Evolutionary conservation across 2,888 invertebrate species (phyloP).

Genomic region (Caradrina kadenii): DNA sequence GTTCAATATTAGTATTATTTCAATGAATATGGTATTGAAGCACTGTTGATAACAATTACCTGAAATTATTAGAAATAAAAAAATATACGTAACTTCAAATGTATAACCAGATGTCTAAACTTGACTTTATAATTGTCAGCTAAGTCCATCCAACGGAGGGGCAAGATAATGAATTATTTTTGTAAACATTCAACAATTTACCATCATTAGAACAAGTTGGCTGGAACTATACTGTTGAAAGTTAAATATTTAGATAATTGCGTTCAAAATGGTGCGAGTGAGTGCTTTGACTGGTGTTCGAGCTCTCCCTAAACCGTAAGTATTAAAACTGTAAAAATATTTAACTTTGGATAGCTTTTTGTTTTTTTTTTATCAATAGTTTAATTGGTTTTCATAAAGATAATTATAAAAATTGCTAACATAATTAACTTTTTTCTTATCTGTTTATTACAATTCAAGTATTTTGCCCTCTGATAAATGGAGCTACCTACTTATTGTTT

Average conservation of each 20-base stretch:
- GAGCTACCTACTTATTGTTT: background rate
- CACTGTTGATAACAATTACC: too few relatives aligned
- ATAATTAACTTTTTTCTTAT: constrained; percentile 5
- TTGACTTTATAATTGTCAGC: background rate
- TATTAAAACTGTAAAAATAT: constrained; percentile 10
- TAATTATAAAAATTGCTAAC: background rate
- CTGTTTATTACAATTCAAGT: background rate
- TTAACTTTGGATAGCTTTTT: constrained; percentile 6
- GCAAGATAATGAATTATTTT: constrained; percentile 10
- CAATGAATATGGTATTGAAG: too few relatives aligned
- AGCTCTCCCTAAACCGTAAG: constrained; percentile 56
- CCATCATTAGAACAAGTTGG: background rate
- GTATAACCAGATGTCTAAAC: background rate
- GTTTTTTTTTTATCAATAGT: constrained; percentile 8
- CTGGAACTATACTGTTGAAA: background rate
- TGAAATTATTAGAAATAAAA: too few relatives aligned
- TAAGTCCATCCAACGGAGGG: constrained; percentile 4
- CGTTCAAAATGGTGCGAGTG: constrained; percentile 43
- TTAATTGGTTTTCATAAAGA: background rate
- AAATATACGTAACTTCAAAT: too few relatives aligned
- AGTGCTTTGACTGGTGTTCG: constrained; percentile 47
- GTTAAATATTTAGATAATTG: background rate
- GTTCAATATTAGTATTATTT: too few relatives aligned
- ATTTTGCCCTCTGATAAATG: background rate
- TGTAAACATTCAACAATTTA: constrained; percentile 34